Base-by-base conservation (phyloP, 2,797 vertebrate genomes). In the Sebastiscus albofasciatus region DNA sequence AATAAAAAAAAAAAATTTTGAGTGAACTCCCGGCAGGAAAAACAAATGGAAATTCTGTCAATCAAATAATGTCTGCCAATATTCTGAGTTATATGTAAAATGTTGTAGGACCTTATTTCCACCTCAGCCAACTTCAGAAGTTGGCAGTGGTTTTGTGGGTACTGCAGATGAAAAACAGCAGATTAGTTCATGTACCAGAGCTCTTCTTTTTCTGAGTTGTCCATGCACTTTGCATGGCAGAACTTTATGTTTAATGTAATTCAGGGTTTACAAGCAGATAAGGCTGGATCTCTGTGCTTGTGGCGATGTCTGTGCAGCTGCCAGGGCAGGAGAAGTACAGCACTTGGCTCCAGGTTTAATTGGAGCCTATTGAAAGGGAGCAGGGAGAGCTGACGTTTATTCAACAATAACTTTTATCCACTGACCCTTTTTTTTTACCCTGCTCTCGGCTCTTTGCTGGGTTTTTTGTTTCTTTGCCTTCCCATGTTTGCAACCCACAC, bases 241-340 rank as follows among this genome's bases (percentile, higher is more conserved):
- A 91, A 84, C 68, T 86, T 86, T 78, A 73, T 69, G 60, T 81
- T 80, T 72, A 86, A 69, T 87, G 72, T 82, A 90, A 93, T 77
- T 83, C 67, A 56, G 75, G 89, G 80, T 93, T 94, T 93, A 20
- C 89, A 80, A 84, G 75, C 22, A 84, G 79, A 93, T 81, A 85
- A 56, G 73, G 60, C 70, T 42, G 66, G 82, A 92, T 92, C 93
- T 88, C 75, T 70, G 20, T 31, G 72, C 85, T 91, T 67, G 72
- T 81, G 84, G 88, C 73, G 36, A 68, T 29, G 73, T 73, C 65
- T 80, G 80, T 64, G 67, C 81, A 81, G 77, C 80, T 67, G 54
- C 81, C 73, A 71, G 54, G 29, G 81, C 75, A 64, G 72, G 39
- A 61, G 77, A 81, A 54, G 60, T 80, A 60, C 16, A 26, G 27